Percentiles rank a stretch among this genome's conserved stretches.
Conservation (phyloP, 30 jellyfish, hydroid and myxozoan species). For the Clytia hemisphaerica region DNA sequence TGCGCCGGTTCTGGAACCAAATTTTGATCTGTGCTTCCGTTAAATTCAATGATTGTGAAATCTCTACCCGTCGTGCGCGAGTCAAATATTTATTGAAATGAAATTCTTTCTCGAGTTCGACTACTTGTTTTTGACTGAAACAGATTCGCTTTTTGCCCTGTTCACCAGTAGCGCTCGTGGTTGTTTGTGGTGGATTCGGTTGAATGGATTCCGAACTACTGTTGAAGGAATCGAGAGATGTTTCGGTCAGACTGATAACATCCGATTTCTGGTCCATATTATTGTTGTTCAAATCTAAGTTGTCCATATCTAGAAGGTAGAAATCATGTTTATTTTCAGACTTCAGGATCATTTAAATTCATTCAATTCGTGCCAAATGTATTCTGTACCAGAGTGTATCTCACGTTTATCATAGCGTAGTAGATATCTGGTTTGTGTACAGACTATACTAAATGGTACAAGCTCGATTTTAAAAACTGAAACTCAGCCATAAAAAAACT, state of each 20-base stretch:
- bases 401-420: too few species aligned
- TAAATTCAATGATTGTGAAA: slow-evolving; percentile 41
- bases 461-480: not conserved
- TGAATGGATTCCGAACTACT: slow-evolving; percentile 2
- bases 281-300: not conserved
- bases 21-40: slow-evolving; percentile 78
- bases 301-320: slow-evolving; percentile 12
- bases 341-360: too few species aligned
- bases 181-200: slow-evolving; percentile 10
- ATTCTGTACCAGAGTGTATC: too few species aligned
- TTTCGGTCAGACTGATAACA: not conserved
- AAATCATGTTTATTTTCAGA: too few species aligned
- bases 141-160: slow-evolving; percentile 65
- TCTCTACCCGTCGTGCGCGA: slow-evolving; percentile 78
- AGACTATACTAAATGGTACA: not conserved
- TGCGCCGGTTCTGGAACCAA: slow-evolving; percentile 86
- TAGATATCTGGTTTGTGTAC: too few species aligned
- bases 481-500: not conserved
- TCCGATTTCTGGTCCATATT: not conserved
- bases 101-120: slow-evolving; percentile 89
- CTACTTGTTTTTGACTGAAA: slow-evolving; percentile 83
- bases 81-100: slow-evolving; percentile 71
- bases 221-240: not conserved
- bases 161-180: slow-evolving; percentile 24
- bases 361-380: too few species aligned